Base-by-base conservation (phyloP, 2,888 invertebrate genomes). In the Tachina fera region DNA sequence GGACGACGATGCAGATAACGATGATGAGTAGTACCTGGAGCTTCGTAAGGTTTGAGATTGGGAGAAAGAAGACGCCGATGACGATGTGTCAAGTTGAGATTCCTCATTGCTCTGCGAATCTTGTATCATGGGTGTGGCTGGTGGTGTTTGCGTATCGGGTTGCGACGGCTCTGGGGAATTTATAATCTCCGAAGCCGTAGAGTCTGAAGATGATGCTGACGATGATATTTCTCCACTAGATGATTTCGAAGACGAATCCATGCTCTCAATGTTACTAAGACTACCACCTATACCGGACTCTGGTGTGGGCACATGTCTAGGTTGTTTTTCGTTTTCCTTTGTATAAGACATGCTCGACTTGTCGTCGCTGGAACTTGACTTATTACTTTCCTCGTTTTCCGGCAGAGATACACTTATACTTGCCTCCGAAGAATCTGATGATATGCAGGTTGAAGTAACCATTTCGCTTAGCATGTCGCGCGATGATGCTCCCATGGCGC, bases 221-320 rank as follows among this genome's bases (percentile, higher is more conserved):
- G 75, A 84, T 39, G 71, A 71, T n/a, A 79, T 72, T 68, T 72
- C 63, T 13, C 58, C 51, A 58, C 47, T 45, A 1, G 83, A 83
- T 0, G 86, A 86, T 76, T 87, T 87, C 3, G 78, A 82, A 4
- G 81, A 84, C 41, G 87, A 82, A 71, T 87, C 84, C 87, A 86
- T 86, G 45, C 91, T 91, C 78, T 90, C 90, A 51, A 90, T 91
- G 79, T 90, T 91, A 78, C 90, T 91, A 9, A 91, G 88, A 75
- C 91, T 91, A 75, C 91, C 90, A 4, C 91, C 91, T 39, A 91
- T 91, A 41, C 91, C 91, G 0, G 91, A 91, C 67, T 91, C 91
- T 10, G 91, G 91, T 14, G 91, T 91, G 14, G 89, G 88, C 56
- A 90, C 77, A 85, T 90, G 88, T 43, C 83, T 51, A 3, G 60